Percentiles rank a stretch among this genome's conserved stretches.
phyloP scores from a whole-genome alignment of 2,797 vertebrate species.

The Sebastes nivosus region DNA sequence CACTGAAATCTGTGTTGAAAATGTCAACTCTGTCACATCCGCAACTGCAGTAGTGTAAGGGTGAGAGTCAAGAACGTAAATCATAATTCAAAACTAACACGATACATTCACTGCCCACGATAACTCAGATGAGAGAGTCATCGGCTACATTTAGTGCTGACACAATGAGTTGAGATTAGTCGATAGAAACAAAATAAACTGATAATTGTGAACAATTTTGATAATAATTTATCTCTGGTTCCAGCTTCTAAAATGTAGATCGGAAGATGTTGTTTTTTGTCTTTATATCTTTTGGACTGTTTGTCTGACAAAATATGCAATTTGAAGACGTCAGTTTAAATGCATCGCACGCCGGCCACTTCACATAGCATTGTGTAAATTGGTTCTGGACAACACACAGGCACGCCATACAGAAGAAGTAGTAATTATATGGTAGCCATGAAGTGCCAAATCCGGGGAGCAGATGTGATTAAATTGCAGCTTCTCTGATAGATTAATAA shows the following conservation, averaged over 20 bases:
- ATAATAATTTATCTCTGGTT: neutral
- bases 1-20: neutral
- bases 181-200: neutral
- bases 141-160: neutral
- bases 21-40: neutral
- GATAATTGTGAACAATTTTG: neutral
- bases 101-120: neutral
- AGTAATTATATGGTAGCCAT: neutral
- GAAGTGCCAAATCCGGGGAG: neutral
- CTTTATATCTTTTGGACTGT: neutral
- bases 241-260: neutral
- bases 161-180: neutral
- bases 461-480: neutral
- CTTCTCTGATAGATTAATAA: neutral
- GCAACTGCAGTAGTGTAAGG: neutral
- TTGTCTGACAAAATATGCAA: neutral
- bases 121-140: neutral
- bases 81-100: neutral
- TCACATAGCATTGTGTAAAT: neutral
- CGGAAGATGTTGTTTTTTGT: neutral
- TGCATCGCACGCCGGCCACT: neutral
- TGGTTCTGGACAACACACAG: neutral
- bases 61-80: neutral
- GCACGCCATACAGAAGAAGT: neutral
- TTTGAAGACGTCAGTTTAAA: neutral